Evolutionary conservation across 23 tunicate genomes (phyloP), one percentile per base, ranked within the genome.

Genomic region (Aplidium turbinatum): DNA sequence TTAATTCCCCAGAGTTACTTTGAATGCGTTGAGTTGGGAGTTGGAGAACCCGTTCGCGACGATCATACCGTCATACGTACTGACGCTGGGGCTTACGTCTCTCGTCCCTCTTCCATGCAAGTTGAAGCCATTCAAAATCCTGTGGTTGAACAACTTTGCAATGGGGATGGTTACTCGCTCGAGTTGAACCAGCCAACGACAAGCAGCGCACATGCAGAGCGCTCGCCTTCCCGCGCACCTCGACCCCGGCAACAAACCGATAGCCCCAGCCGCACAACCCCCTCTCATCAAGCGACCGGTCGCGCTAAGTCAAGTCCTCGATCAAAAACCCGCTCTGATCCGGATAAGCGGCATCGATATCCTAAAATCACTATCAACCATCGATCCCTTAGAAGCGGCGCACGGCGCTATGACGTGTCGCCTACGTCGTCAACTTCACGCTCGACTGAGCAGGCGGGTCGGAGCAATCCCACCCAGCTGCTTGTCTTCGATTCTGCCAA

Each of bases 11-110:
- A 87, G 95, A 88, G 87, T 35, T 88, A 88, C 39, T 77, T 58
- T 35, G 96, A 88, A 35, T 86, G 93, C 70, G 87, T 81, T 19
- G 82, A 78, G 53, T 86, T 66, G 32, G 94, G 94, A 1, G 72
- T 80, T 39, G 94, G 94, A 0, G 72, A 79, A 35, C 94, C 94
- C 1, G 77, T 87, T 13, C 42, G 82, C 3, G 72, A 66, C 13
- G 47, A 55, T 21, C 69, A 57, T 33, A 66, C 71, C 33, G 79
- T 87, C n/a, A 54, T 80, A 0, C 62, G 79, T 31, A 87, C 94
- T 3, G 67, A 63, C 9, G 47, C 64, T 26, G 94, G 84, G 35
- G 77, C 84, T 7, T 87, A 47, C 36, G 48, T 80, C 6, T n/a
- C 68, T 4, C 72, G 45, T 47, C 46, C 53, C 11, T 16, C 26